Evolutionary conservation across 1,140 invertebrate genomes (phyloP).

Genomic region (Drosophila saltans): DNA sequence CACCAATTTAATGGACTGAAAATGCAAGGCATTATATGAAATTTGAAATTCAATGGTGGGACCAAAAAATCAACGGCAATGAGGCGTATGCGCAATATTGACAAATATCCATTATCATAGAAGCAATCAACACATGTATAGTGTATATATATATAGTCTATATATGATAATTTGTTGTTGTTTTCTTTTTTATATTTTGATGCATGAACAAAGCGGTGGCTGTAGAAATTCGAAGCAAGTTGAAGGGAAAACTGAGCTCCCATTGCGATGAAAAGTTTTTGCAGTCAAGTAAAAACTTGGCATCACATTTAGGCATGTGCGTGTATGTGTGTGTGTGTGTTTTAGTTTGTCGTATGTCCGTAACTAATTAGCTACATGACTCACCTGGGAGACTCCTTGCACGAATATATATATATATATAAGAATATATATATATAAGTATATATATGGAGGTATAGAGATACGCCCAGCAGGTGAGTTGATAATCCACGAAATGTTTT

Average conservation of each 20-base stretch:
- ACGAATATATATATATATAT: background rate
- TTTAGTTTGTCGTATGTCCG: conserved; percentile 64
- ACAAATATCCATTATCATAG: conserved; percentile 55
- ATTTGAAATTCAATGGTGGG: background rate
- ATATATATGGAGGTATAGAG: background rate
- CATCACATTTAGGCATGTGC: conserved; percentile 16
- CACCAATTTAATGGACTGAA: conserved; percentile 38
- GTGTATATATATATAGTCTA: too few relatives aligned
- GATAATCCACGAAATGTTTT: conserved; percentile 68
- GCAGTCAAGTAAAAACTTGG: conserved; percentile 43
- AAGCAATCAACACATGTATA: background rate
- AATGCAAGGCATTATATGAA: conserved; percentile 21
- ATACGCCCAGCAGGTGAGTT: conserved; percentile 37
- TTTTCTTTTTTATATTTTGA: conserved; percentile 44
- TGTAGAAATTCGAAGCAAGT: too few relatives aligned
- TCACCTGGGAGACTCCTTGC: conserved; percentile 55
- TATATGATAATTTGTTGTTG: too few relatives aligned
- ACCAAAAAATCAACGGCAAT: conserved; percentile 7
- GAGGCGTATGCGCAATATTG: conserved; percentile 65
- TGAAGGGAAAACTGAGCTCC: conserved; percentile 25
- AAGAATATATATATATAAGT: background rate
- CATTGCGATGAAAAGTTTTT: conserved; percentile 55
- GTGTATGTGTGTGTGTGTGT: conserved; percentile 9
- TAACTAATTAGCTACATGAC: conserved; percentile 79
- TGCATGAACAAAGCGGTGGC: background rate